Evolutionary conservation across 2,888 invertebrate species (phyloP).

Genomic region (Ceratothoa steindachneri): DNA sequence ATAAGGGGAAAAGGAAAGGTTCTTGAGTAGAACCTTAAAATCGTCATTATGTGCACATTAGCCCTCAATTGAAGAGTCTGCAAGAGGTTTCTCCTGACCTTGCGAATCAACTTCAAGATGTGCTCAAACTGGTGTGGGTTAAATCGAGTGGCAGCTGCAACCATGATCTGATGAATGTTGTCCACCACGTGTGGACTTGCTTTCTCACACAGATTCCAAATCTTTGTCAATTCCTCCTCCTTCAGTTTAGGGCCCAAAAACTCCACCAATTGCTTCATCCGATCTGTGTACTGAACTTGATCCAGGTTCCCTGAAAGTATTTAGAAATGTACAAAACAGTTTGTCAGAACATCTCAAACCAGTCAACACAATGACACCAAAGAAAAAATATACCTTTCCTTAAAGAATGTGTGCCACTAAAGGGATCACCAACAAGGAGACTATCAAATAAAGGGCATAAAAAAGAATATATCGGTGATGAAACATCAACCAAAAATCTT

Average conservation of each 20-base stretch:
- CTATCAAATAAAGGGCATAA: too few relatives aligned
- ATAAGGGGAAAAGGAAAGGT: too few relatives aligned
- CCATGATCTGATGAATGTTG: conserved; percentile 57
- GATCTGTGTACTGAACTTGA: conserved; percentile 58
- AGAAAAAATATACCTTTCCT: too few relatives aligned
- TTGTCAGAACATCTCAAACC: not conserved
- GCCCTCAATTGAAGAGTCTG: too few relatives aligned
- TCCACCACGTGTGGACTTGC: conserved; percentile 56
- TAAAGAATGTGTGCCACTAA: too few relatives aligned
- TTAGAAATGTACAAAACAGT: not conserved
- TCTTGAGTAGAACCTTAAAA: too few relatives aligned
- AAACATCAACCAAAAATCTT: too few relatives aligned
- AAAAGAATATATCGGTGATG: too few relatives aligned
- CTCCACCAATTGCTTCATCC: conserved; percentile 57
- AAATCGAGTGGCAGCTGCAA: conserved; percentile 56
- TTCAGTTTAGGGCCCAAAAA: conserved; percentile 56
- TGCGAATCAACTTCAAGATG: conserved; percentile 54
- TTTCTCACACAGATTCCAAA: conserved; percentile 58
- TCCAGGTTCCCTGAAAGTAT: conserved; percentile 54
- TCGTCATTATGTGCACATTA: too few relatives aligned
- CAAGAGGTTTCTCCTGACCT: too few relatives aligned
- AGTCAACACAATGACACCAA: not conserved
- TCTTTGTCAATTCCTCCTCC: conserved; percentile 55
- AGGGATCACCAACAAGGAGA: too few relatives aligned
- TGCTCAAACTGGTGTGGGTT: conserved; percentile 54